Conservation (phyloP, 2,797 vertebrate species). For the Manis crassicaudata region DNA sequence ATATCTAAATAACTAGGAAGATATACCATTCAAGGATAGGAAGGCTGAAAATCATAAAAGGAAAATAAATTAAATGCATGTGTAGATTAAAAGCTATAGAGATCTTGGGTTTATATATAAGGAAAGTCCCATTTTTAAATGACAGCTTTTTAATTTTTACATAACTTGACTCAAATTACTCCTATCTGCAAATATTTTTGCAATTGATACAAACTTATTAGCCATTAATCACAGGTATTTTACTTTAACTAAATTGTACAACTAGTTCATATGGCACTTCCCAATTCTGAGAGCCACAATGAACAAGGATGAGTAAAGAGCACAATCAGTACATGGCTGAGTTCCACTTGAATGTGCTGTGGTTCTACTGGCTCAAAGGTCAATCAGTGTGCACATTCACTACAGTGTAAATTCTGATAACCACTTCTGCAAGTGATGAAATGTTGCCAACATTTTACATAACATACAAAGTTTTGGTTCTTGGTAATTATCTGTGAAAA, state of each 20-base stretch:
- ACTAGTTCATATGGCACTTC: not conserved
- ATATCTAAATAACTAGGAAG: conserved; percentile 40
- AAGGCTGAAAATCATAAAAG: conserved; percentile 17
- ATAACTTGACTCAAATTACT: conserved; percentile 43
- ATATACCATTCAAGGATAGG: not conserved
- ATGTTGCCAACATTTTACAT: conserved; percentile 40
- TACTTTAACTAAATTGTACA: conserved; percentile 23
- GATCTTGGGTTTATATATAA: not conserved
- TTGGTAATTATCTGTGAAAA: conserved; percentile 7
- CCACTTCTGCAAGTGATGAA: not conserved
- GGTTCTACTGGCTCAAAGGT: not conserved
- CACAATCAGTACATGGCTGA: not conserved
- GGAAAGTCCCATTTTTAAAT: not conserved
- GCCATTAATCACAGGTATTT: conserved; percentile 16
- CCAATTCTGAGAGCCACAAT: conserved; percentile 15
- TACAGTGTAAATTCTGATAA: not conserved
- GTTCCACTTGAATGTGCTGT: not conserved
- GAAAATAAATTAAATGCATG: conserved; percentile 17
- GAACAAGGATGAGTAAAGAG: not conserved
- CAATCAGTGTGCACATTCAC: not conserved
- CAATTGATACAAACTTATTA: conserved; percentile 24
- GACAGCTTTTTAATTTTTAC: conserved; percentile 28
- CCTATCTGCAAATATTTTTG: not conserved
- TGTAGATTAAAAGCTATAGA: not conserved
- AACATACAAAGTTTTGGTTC: not conserved